These are phyloP conservation scores for Macrophya annulata DNA, from an alignment of 2,888 invertebrate species.

Conservation along the genomic window DNA sequence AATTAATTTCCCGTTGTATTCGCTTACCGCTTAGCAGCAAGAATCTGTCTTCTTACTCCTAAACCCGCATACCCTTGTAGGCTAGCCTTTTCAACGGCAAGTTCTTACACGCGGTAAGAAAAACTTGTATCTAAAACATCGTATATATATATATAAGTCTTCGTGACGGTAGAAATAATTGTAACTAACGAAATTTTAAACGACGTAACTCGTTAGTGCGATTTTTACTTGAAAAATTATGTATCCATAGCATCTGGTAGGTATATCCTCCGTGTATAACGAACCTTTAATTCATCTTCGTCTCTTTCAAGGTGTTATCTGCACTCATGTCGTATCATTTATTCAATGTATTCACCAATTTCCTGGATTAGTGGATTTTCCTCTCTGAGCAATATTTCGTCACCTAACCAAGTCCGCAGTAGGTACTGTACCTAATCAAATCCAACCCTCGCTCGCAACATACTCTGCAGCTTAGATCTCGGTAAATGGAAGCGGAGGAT, in stretches of 20 bases:
- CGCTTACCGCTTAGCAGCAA: conserved; percentile 42
- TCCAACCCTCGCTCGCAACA: conserved; percentile 5
- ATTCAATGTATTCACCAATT: conserved; percentile 48
- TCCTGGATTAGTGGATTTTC: conserved; percentile 40
- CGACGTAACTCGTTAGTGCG: background rate
- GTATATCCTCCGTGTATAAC: background rate
- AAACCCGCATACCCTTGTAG: background rate
- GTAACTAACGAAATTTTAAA: conserved; percentile 8
- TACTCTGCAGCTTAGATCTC: conserved; percentile 35
- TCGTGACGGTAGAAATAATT: background rate
- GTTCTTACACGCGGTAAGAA: background rate
- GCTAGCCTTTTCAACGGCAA: background rate
- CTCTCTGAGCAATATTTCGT: conserved; percentile 37
- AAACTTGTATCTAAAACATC: background rate
- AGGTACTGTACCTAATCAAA: conserved; percentile 14
- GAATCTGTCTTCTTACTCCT: conserved; percentile 26
- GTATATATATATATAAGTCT: background rate
- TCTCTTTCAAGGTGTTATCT: conserved; percentile 5
- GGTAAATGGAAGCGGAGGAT: conserved; percentile 20
- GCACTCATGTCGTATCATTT: conserved; percentile 38
- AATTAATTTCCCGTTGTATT: conserved; percentile 54
- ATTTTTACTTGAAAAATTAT: background rate
- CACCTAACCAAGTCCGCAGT: background rate
- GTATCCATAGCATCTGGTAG: background rate
- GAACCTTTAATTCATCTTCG: conserved; percentile 9